Conservation (phyloP, 1,140 invertebrate genomes). For the Ips nitidus region DNA sequence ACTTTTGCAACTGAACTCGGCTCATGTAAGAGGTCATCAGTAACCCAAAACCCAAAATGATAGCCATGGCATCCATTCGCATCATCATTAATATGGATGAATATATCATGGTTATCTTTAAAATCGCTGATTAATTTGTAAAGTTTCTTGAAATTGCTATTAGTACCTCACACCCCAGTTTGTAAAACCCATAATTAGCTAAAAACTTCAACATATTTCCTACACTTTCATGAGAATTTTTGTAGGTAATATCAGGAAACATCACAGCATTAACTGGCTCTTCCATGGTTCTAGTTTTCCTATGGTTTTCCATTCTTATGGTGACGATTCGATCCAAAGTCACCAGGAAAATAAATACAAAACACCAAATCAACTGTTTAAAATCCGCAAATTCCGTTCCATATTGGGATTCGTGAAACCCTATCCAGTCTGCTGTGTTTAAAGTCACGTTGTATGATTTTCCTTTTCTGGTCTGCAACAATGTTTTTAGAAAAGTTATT, state of each 20-base stretch:
- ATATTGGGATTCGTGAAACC: constrained; percentile 11
- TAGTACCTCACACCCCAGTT: constrained; percentile 22
- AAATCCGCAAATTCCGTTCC: constrained; percentile 5
- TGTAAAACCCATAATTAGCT: constrained; percentile 29
- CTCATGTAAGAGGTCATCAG: constrained; percentile 8
- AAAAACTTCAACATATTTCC: constrained; percentile 17
- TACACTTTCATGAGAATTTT: constrained; percentile 18
- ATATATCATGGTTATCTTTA: constrained; percentile 10
- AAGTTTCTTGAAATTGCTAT: background rate
- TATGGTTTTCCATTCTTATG: constrained; percentile 12
- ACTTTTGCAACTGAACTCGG: background rate
- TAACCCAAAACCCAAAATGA: constrained; percentile 3
- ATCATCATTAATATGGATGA: constrained; percentile 5
- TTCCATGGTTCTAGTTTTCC: background rate
- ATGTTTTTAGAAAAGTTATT: background rate
- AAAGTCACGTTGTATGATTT: constrained; percentile 10
- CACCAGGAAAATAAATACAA: constrained; percentile 1
- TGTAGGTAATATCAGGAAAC: constrained; percentile 23
- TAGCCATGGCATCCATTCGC: constrained; percentile 22
- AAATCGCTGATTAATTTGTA: background rate
- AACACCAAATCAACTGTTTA: constrained; percentile 6
- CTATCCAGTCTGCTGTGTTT: constrained; percentile 19
- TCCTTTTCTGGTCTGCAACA: constrained; percentile 22
- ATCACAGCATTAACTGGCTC: background rate
- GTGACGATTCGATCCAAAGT: constrained; percentile 3